phyloP scores from a whole-genome alignment of 2,888 invertebrate genomes.

The Eretmocerus hayati region DNA sequence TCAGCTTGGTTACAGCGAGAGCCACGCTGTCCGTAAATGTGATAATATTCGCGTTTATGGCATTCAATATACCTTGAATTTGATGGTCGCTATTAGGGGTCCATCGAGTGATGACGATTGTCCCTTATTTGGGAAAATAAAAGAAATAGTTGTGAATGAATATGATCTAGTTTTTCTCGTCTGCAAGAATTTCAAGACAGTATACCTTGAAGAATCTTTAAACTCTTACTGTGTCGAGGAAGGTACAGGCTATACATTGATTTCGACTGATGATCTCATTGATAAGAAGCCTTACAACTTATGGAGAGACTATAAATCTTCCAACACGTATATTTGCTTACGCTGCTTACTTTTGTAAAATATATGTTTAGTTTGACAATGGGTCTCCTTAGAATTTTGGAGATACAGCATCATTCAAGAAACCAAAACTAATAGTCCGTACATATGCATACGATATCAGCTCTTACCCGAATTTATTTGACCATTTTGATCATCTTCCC shows the following conservation, averaged over 20 bases:
- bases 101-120: background rate
- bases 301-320: slow-evolving; percentile 8
- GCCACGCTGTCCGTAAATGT: slow-evolving; percentile 1
- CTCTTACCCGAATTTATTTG: too few relatives aligned
- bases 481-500: too few relatives aligned
- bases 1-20: background rate
- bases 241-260: background rate
- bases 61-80: slow-evolving; percentile 4
- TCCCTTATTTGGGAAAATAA: slow-evolving; percentile 12
- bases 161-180: slow-evolving; percentile 6
- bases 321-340: slow-evolving; percentile 7
- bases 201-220: slow-evolving; percentile 6
- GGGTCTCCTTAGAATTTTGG: too few relatives aligned
- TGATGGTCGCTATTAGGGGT: slow-evolving; percentile 12
- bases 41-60: slow-evolving; percentile 7
- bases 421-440: too few relatives aligned
- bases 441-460: too few relatives aligned
- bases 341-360: too few relatives aligned
- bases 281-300: slow-evolving; percentile 5
- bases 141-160: slow-evolving; percentile 12
- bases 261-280: background rate
- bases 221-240: slow-evolving; percentile 11
- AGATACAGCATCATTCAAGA: too few relatives aligned
- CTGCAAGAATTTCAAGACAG: slow-evolving; percentile 1
- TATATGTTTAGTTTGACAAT: too few relatives aligned